phyloP scores from a whole-genome alignment of 2,888 invertebrate genomes.

The Synanthedon myopaeformis region DNA sequence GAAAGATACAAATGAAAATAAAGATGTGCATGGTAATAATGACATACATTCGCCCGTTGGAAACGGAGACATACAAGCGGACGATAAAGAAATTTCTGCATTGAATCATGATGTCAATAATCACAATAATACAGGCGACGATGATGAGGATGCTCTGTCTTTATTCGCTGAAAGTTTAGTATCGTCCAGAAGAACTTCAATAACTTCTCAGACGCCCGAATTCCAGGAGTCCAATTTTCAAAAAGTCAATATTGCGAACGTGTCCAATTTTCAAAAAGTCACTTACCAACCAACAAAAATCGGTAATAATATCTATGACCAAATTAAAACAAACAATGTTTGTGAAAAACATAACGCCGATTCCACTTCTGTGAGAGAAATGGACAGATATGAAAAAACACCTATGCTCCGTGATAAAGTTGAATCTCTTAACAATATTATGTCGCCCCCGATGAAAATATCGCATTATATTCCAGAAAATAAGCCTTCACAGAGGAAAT shows the following conservation, averaged over 20 bases:
- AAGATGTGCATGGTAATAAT: too few relatives aligned
- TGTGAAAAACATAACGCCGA: constrained; percentile 46
- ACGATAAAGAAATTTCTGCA: too few relatives aligned
- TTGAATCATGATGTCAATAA: not conserved
- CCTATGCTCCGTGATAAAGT: not conserved
- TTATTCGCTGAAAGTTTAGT: constrained; percentile 53
- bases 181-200: constrained; percentile 13
- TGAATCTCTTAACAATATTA: too few relatives aligned
- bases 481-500: not conserved
- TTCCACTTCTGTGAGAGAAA: constrained; percentile 34
- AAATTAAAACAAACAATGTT: constrained; percentile 11
- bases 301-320: constrained; percentile 1
- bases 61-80: too few relatives aligned
- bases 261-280: constrained; percentile 8
- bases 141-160: constrained; percentile 50
- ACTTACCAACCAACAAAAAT: constrained; percentile 31
- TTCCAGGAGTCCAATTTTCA: constrained; percentile 26
- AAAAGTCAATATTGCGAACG: constrained; percentile 9
- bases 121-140: constrained; percentile 10
- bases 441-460: too few relatives aligned
- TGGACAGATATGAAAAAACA: constrained; percentile 1
- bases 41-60: too few relatives aligned
- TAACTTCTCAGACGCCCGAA: not conserved
- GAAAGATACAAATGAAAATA: too few relatives aligned
- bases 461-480: too few relatives aligned